Evolutionary conservation across 2,888 invertebrate genomes (phyloP).

Genomic region (Halictus ligatus): DNA sequence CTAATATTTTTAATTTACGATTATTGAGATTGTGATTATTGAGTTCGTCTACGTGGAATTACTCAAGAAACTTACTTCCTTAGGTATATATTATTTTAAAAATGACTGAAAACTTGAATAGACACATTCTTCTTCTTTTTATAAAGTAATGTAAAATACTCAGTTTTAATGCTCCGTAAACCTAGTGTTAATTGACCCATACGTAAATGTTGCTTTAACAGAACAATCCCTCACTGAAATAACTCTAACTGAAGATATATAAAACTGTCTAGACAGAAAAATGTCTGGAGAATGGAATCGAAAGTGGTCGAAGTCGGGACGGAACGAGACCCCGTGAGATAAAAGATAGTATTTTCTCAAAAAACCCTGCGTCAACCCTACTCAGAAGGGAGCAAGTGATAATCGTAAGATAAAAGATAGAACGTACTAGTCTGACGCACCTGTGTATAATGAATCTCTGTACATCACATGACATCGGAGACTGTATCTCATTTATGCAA

Average conservation of each 20-base stretch:
- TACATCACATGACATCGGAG: too few relatives aligned
- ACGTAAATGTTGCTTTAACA: neutral
- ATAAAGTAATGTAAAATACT: too few relatives aligned
- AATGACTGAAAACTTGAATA: too few relatives aligned
- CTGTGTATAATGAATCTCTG: neutral
- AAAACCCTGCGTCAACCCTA: neutral
- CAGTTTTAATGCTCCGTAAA: too few relatives aligned
- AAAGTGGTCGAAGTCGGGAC: neutral
- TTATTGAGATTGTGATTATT: too few relatives aligned
- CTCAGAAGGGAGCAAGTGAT: neutral
- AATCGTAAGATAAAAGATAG: constrained; percentile 4
- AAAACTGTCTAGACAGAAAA: neutral
- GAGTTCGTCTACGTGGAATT: too few relatives aligned
- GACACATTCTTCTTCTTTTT: too few relatives aligned
- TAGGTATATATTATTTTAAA: too few relatives aligned
- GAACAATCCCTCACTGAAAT: neutral
- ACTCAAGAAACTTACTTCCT: too few relatives aligned
- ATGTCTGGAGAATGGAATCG: neutral
- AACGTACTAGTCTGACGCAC: neutral
- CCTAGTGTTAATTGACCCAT: neutral
- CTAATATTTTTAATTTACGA: too few relatives aligned
- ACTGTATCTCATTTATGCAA: too few relatives aligned
- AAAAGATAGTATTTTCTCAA: neutral
- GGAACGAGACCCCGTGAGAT: neutral
- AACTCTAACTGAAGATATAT: neutral